Conservation (phyloP, 2,113 vertebrate genomes). For the Grantiella picta region DNA sequence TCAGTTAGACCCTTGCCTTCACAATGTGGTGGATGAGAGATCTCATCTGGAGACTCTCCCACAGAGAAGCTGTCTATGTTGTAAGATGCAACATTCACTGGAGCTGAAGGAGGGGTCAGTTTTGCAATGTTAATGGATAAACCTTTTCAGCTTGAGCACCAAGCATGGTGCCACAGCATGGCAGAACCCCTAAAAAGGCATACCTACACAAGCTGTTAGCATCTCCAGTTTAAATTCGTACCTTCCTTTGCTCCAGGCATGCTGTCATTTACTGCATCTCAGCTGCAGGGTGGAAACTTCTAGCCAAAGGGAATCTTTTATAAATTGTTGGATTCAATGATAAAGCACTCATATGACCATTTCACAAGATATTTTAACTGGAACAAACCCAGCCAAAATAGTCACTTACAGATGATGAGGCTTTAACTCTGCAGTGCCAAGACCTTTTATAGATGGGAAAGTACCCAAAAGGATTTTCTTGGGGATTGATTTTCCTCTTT, state of each 20-base stretch:
- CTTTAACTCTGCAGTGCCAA: not conserved
- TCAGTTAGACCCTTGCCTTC: not conserved
- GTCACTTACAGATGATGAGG: not conserved
- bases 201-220: not conserved
- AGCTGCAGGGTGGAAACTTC: not conserved
- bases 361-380: not conserved
- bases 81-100: accelerated
- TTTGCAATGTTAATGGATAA: not conserved
- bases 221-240: not conserved
- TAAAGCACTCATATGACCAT: not conserved
- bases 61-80: not conserved
- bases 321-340: not conserved
- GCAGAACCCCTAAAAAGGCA: not conserved
- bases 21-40: not conserved
- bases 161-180: not conserved
- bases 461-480: not conserved
- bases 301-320: not conserved
- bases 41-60: not conserved
- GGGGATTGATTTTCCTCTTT: slow-evolving; percentile 4
- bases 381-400: not conserved
- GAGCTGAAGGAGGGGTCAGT: not conserved
- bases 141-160: not conserved
- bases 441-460: not conserved
- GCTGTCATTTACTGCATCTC: not conserved
- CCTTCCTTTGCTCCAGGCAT: not conserved